Evolutionary conservation across 1,140 invertebrate species (phyloP), one percentile per base, ranked within the genome.

Genomic region (Ostrea denselamellosa): DNA sequence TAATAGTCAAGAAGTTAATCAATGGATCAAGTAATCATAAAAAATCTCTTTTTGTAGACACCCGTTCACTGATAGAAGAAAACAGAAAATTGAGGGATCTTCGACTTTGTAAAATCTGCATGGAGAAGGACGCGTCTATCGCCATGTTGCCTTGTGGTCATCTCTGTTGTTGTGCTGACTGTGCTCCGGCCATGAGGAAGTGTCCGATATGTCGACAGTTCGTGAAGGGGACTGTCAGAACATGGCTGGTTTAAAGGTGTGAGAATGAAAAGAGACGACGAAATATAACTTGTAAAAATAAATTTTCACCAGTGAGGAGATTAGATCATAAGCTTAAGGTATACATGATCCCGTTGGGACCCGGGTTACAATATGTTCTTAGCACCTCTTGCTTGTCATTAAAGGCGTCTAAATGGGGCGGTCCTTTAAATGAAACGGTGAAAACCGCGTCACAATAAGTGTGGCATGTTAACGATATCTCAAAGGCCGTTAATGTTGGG

Each of bases 61-160:
- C 65, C 51, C 54, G 77, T 34, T 85, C 87, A 17, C 44, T 92
- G 14, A n/a, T 89, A 22, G 91, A 92, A 71, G 91, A 93, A 90
- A 93, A 91, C 53, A n/a, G 82, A 34, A 85, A 89, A 68, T 94
- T 98, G 44, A 97, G 96, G 92, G 97, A 98, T 94, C 97, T 97
- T 12, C 96, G 97, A 85, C 95, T 97, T 62, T 99, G 98, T 94
- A 98, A 98, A 96, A 97, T 98, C 89, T 99, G 98, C 93, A 97
- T 98, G 96, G 97, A 98, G 94, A 96, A 96, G 89, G 97, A 98
- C 95, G 96, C 98, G 85, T 96, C 96, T 71, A 96, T 98, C 85
- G 97, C 98, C 68, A 98, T 98, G 95, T 95, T 98, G 90, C 98
- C 98, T 28, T 99, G 98, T 94, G 97, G 98, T 7, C 98, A 98